Evolutionary conservation across 2,888 invertebrate genomes (phyloP).

Genomic region (Eudasyphora cyanicolor): DNA sequence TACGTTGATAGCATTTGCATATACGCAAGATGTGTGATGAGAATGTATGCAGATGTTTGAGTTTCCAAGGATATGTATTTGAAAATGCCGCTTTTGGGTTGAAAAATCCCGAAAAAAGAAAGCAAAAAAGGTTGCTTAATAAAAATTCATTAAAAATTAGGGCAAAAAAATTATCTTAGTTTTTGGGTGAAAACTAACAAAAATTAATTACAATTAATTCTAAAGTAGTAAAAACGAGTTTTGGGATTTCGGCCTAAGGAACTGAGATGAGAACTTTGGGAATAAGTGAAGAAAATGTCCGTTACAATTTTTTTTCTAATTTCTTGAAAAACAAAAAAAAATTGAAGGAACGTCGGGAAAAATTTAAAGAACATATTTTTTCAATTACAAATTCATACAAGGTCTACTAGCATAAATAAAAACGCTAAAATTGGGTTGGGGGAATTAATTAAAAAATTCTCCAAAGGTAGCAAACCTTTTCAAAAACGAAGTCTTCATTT

Average conservation of each 20-base stretch:
- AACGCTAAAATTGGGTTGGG: too few relatives aligned
- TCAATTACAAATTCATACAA: too few relatives aligned
- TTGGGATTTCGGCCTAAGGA: background rate
- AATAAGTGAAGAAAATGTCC: background rate
- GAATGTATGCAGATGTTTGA: constrained; percentile 77
- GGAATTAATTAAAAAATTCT: too few relatives aligned
- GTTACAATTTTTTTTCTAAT: background rate
- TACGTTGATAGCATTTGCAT: constrained; percentile 77
- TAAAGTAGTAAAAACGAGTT: constrained; percentile 10
- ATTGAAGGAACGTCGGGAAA: too few relatives aligned
- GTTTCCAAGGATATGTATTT: constrained; percentile 18
- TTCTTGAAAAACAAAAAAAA: too few relatives aligned
- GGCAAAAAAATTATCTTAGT: constrained; percentile 39
- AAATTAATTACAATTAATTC: constrained; percentile 56
- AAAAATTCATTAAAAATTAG: constrained; percentile 56
- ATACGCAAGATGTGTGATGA: constrained; percentile 71
- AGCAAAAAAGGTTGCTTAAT: constrained; percentile 20
- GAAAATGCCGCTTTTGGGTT: constrained; percentile 45
- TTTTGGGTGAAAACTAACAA: constrained; percentile 60
- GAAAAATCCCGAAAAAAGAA: constrained; percentile 14
- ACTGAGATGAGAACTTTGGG: background rate
- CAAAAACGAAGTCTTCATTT: too few relatives aligned
- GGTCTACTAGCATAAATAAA: too few relatives aligned
- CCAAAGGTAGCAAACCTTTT: too few relatives aligned
- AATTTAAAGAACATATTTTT: too few relatives aligned